Percentiles rank a stretch among this genome's conserved stretches.
Conservation (phyloP, 2,797 vertebrate genomes). For the Halcyon leucocephala region DNA sequence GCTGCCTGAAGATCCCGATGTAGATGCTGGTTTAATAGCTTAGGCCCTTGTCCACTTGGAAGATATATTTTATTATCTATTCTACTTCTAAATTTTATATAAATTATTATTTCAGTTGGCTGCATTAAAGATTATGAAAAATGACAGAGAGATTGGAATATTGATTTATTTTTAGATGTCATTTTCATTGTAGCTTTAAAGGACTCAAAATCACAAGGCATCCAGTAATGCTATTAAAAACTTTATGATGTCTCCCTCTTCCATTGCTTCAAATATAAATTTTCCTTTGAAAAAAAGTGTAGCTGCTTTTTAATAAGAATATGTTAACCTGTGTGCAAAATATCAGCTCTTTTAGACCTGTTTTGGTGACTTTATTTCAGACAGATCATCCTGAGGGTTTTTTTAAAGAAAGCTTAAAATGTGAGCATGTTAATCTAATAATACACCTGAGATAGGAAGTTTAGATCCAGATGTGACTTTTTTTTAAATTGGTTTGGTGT, state of each 20-base stretch:
- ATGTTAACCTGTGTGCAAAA: neutral
- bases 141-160: neutral
- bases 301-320: constrained; percentile 11
- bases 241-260: neutral
- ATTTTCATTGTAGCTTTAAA: constrained; percentile 6
- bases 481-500: neutral
- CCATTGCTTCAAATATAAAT: constrained; percentile 7
- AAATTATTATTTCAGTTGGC: neutral
- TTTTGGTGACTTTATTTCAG: neutral
- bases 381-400: neutral
- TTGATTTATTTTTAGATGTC: constrained; percentile 24
- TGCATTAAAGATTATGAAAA: neutral
- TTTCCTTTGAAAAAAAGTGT: neutral
- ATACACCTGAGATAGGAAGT: neutral
- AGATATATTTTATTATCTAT: neutral
- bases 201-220: constrained; percentile 23
- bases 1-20: neutral
- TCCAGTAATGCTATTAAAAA: constrained; percentile 38
- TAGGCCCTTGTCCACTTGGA: neutral
- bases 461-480: neutral
- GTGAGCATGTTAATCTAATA: neutral
- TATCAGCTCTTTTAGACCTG: neutral
- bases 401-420: neutral
- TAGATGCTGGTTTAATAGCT: neutral
- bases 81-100: neutral